Evolutionary conservation across 2,797 vertebrate species (phyloP), one percentile per base, ranked within the genome.

Genomic region (Hozukius guyotensis): DNA sequence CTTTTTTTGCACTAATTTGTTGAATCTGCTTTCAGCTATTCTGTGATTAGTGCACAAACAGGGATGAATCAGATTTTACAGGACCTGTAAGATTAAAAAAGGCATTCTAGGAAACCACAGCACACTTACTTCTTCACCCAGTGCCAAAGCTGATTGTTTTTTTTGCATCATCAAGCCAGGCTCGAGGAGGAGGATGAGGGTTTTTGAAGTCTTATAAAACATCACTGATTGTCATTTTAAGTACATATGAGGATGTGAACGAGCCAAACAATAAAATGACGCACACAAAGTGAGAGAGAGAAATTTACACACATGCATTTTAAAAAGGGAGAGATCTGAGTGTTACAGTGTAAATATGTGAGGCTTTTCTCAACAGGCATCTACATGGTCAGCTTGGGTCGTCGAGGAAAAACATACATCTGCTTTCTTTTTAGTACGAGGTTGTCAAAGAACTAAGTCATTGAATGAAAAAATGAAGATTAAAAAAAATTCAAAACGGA

Each of bases 141-240:
- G 92, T 92, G 90, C 91, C 93, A 93, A 93, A 93, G 90, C 85
- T 90, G 84, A 90, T 84, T 86, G 79, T 81, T 88, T 78, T 81
- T n/a, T 46, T 36, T 53, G 61, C 31, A 76, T 83, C 81, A 65
- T 64, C 7, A 56, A 67, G 42, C 22, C 67, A 31, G 65, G 59
- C 36, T 75, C 0, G 12, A 14, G 62, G 53, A 60, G 22, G 27
- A n/a, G 2, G 27, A 18, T 18, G 62, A 25, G n/a, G 13, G 1
- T 25, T 52, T 46, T 57, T 46, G 22, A 55, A 24, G 24, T 62
- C n/a, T 25, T 64, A 18, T n/a, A 16, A 81, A 76, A 62, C 31
- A 83, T 78, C 68, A n/a, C 56, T 11, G 22, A 76, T 73, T 69
- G 77, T 79, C 52, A 68, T 24, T 85, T 64, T 8, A 59, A 24